phyloP scores from a whole-genome alignment of 1,140 invertebrate genomes.

The Zophobas morio region DNA sequence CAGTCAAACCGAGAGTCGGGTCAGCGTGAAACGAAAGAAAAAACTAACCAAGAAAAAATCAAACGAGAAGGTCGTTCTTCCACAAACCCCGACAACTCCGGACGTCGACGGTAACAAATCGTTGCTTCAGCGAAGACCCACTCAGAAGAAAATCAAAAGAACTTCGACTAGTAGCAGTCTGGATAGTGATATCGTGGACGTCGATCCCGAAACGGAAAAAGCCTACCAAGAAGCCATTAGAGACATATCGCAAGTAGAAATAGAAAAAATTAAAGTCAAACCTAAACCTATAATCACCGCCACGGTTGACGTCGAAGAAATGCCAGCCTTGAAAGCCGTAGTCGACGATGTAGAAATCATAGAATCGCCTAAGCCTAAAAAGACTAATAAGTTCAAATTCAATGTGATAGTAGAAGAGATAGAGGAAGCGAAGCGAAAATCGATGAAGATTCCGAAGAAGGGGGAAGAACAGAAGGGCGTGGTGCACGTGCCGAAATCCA shows the following conservation, averaged over 20 bases:
- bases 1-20: conserved; percentile 52
- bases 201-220: conserved; percentile 50
- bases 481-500: conserved; percentile 51
- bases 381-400: conserved; percentile 60
- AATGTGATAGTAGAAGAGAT: conserved; percentile 59
- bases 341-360: conserved; percentile 72
- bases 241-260: conserved; percentile 65
- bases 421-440: conserved; percentile 38
- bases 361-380: conserved; percentile 64
- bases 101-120: conserved; percentile 45
- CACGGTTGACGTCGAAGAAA: conserved; percentile 67
- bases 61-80: conserved; percentile 7
- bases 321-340: conserved; percentile 69
- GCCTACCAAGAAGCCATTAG: conserved; percentile 60
- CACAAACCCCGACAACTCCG: not conserved
- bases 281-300: conserved; percentile 71
- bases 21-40: conserved; percentile 58
- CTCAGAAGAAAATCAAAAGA: conserved; percentile 58
- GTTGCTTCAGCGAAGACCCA: conserved; percentile 61
- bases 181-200: conserved; percentile 49
- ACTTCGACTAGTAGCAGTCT: conserved; percentile 51
- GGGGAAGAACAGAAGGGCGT: conserved; percentile 48
- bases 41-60: conserved; percentile 61
- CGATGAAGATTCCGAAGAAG: conserved; percentile 13
- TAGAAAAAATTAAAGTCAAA: conserved; percentile 66